These are phyloP conservation scores for Otolemur garnettii DNA, from an alignment of 2,113 vertebrate genomes.

Conservation along the genomic window DNA sequence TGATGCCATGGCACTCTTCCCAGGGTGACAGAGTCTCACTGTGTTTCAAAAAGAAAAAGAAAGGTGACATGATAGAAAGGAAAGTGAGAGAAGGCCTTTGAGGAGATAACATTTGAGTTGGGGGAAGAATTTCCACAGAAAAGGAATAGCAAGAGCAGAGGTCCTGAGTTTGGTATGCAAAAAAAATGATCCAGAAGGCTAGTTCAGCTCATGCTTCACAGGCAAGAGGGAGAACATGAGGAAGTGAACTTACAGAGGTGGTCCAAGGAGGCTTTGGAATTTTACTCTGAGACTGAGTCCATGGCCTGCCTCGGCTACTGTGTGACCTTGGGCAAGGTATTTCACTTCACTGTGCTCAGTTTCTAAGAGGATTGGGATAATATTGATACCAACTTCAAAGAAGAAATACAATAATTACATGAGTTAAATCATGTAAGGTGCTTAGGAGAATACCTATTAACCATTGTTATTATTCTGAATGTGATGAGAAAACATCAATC, in stretches of 20 bases:
- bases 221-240: background rate
- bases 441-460: background rate
- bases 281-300: background rate
- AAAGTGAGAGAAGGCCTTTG: background rate
- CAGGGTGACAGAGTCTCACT: too few relatives aligned
- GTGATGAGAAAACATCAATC: background rate
- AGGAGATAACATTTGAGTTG: background rate
- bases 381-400: background rate
- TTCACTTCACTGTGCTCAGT: background rate
- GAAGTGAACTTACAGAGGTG: background rate
- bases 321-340: background rate
- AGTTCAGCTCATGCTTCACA: background rate
- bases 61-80: background rate
- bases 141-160: slow-evolving; percentile 3
- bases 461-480: background rate
- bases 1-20: too few relatives aligned
- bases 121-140: background rate
- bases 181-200: background rate
- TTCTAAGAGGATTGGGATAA: background rate
- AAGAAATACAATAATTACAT: background rate
- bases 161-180: background rate
- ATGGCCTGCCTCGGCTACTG: background rate
- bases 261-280: background rate
- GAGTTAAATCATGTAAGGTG: background rate
- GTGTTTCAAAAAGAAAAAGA: too few relatives aligned